A percentile compares a stretch with the other conserved stretches of the same genome.
These are phyloP conservation scores for Ophthalmolycus amberensis DNA, from an alignment of 2,113 vertebrate genomes.

Conservation along the genomic window DNA sequence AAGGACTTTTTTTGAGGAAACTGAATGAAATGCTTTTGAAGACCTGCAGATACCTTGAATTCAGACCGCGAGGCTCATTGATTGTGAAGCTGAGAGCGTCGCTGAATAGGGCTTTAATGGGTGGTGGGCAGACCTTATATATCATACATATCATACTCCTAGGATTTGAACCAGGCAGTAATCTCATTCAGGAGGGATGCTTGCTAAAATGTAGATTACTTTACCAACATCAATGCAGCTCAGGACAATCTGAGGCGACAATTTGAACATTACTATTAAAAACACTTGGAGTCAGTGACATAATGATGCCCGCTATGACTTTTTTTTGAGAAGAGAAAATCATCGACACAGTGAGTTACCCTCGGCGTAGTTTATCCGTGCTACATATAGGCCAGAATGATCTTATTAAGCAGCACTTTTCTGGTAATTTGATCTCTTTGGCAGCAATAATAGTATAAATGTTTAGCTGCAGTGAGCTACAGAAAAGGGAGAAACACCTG, in stretches of 20 bases:
- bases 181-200: neutral
- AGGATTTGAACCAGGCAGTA: neutral
- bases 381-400: neutral
- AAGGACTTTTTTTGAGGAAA: neutral
- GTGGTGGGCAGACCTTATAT: neutral
- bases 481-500: constrained; percentile 1
- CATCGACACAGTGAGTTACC: neutral
- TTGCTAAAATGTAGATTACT: neutral
- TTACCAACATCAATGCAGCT: neutral
- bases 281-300: neutral
- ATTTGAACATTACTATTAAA: neutral
- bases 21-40: neutral
- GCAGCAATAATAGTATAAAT: neutral
- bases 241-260: neutral
- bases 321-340: neutral
- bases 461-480: neutral
- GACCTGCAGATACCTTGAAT: neutral
- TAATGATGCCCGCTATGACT: neutral
- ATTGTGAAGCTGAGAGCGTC: neutral
- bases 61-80: neutral
- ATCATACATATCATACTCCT: neutral
- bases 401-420: neutral
- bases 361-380: no score
- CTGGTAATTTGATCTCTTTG: neutral
- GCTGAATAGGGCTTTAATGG: neutral